Conservation (phyloP, 2,113 vertebrate genomes). For the Nyctibius bracteatus region DNA sequence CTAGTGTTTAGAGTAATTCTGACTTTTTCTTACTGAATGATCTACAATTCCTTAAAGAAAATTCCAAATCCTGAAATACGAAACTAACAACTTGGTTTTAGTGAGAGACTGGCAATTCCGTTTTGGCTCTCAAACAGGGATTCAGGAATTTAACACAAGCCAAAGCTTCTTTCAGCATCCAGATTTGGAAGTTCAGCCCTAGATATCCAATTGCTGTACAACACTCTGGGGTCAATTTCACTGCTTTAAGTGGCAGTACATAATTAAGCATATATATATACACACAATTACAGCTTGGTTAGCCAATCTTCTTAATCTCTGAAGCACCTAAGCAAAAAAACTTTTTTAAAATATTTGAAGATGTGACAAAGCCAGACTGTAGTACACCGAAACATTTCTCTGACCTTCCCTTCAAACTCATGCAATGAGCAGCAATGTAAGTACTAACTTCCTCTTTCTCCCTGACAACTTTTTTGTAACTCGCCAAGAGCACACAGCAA, state of each 20-base stretch:
- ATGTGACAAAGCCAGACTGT: neutral
- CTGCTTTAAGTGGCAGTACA: neutral
- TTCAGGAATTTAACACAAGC: neutral
- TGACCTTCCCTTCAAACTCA: neutral
- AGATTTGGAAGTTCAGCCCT: neutral
- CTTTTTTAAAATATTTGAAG: neutral
- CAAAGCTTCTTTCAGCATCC: neutral
- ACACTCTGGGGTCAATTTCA: neutral
- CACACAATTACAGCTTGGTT: neutral
- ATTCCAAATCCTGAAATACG: neutral
- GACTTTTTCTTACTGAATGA: neutral
- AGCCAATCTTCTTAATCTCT: neutral
- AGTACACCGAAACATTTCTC: neutral
- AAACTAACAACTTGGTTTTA: neutral
- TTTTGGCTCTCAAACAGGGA: neutral
- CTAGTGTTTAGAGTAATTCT: neutral
- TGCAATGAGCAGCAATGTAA: neutral
- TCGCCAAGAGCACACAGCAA: fast-evolving
- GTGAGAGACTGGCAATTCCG: neutral
- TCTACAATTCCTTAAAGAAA: neutral
- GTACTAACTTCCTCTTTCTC: neutral
- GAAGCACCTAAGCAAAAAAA: neutral
- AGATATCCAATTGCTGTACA: neutral
- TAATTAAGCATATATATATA: neutral
- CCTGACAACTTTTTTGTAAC: neutral